These are phyloP conservation scores for Malacoctenus gilli DNA, from an alignment of 2,797 vertebrate genomes.

Conservation along the genomic window DNA sequence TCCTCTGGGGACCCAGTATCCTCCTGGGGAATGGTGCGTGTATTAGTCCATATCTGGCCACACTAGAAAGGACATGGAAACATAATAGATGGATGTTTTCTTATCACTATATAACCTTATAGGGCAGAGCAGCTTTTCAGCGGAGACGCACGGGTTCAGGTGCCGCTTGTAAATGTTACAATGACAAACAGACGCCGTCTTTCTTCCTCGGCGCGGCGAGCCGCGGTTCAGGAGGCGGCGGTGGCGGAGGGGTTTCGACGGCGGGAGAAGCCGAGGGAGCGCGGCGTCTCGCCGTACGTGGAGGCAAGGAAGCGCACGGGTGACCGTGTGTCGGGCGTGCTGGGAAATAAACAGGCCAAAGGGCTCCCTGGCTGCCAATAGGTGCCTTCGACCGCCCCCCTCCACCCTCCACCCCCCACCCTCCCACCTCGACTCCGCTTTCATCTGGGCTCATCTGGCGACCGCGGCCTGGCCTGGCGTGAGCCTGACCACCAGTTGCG, in stretches of 20 bases:
- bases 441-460: slow-evolving; percentile 77
- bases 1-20: slow-evolving; percentile 68
- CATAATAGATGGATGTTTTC: slow-evolving; percentile 73
- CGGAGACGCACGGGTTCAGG: slow-evolving; percentile 22
- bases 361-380: slow-evolving; percentile 41
- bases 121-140: slow-evolving; percentile 19
- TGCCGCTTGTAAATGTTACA: slow-evolving; percentile 24
- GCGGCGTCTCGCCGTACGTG: slow-evolving; percentile 16
- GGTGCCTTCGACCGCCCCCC: slow-evolving; percentile 54
- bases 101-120: slow-evolving; percentile 55
- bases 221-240: too few species aligned
- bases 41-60: slow-evolving; percentile 78
- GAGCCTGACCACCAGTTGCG: slow-evolving; percentile 78
- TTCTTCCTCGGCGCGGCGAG: not conserved
- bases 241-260: slow-evolving; percentile 30
- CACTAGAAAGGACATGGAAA: slow-evolving; percentile 75
- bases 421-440: slow-evolving; percentile 54
- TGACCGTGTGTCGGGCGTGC: slow-evolving; percentile 16
- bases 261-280: slow-evolving; percentile 10
- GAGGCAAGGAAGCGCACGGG: slow-evolving; percentile 22
- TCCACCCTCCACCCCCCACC: too few species aligned
- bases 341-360: slow-evolving; percentile 50
- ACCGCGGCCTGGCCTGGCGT: slow-evolving; percentile 67
- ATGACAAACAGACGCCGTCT: slow-evolving; percentile 39
- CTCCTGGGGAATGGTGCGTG: slow-evolving; percentile 67